Evolutionary conservation across 2,113 vertebrate species (phyloP).

Genomic region (Petromus typicus): DNA sequence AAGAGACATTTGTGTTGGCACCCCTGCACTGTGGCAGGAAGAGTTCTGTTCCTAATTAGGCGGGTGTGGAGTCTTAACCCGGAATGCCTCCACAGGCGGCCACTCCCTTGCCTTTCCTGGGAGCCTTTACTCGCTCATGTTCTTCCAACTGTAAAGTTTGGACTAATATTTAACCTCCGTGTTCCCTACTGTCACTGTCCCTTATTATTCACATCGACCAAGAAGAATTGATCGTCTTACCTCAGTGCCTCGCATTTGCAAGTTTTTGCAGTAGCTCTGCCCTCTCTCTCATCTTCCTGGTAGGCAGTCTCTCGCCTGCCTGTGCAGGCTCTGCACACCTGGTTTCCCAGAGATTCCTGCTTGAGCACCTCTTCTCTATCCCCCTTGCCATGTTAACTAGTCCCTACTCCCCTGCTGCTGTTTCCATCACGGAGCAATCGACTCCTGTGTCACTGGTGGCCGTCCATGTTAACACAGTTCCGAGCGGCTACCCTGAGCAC

Average conservation of each 20-base stretch:
- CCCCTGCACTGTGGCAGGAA: neutral
- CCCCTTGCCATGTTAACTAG: neutral
- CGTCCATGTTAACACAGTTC: neutral
- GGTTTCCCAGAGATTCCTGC: neutral
- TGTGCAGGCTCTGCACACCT: neutral
- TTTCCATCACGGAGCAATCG: neutral
- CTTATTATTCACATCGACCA: neutral
- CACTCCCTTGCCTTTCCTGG: neutral
- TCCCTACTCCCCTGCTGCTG: neutral
- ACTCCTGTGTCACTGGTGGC: neutral
- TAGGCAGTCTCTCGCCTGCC: neutral
- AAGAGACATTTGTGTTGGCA: neutral
- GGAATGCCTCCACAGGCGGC: neutral
- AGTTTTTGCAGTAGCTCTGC: neutral
- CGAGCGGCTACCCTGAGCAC: neutral
- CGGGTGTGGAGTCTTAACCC: neutral
- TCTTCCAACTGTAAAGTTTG: neutral
- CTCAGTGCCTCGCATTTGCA: neutral
- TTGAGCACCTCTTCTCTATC: neutral
- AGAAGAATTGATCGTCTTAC: slow-evolving; percentile 3
- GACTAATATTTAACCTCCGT: neutral
- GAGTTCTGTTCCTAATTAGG: neutral
- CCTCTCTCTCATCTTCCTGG: neutral
- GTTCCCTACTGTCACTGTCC: neutral
- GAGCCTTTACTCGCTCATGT: neutral